A percentile compares a stretch with the other conserved stretches of the same genome.
Evolutionary conservation across 2,888 invertebrate genomes (phyloP).

Genomic region (Erebia aethiops): DNA sequence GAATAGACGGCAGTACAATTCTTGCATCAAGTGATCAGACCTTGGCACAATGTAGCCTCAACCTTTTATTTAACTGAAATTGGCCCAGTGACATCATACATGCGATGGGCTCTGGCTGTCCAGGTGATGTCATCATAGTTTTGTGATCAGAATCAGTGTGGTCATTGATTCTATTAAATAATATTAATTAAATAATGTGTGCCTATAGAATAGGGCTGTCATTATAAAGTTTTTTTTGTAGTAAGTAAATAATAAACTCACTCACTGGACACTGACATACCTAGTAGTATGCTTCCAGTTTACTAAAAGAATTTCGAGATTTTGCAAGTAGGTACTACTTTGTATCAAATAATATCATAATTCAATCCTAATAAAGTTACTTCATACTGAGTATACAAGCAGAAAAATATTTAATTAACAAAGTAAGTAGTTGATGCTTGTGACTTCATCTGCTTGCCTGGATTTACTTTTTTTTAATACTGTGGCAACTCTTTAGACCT

Average conservation of each 20-base stretch:
- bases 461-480: no score
- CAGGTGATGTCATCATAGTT: conserved; percentile 43
- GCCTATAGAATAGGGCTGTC: neutral
- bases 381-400: no score
- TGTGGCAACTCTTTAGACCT: no score
- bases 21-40: conserved; percentile 19
- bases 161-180: conserved; percentile 13
- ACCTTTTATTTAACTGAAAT: conserved; percentile 41
- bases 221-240: neutral
- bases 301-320: no score
- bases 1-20: conserved; percentile 8
- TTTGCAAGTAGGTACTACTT: no score
- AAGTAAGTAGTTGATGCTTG: no score
- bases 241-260: neutral
- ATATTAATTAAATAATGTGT: conserved; percentile 8
- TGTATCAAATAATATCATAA: no score
- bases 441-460: no score
- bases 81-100: conserved; percentile 46
- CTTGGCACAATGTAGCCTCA: conserved; percentile 35
- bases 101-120: conserved; percentile 39
- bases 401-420: no score
- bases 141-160: conserved; percentile 26
- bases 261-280: no score
- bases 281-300: no score
- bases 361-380: no score